Percentiles rank a stretch among this genome's conserved stretches.
Evolutionary conservation across 2,888 invertebrate genomes (phyloP).

Genomic region (Acronicta psi): DNA sequence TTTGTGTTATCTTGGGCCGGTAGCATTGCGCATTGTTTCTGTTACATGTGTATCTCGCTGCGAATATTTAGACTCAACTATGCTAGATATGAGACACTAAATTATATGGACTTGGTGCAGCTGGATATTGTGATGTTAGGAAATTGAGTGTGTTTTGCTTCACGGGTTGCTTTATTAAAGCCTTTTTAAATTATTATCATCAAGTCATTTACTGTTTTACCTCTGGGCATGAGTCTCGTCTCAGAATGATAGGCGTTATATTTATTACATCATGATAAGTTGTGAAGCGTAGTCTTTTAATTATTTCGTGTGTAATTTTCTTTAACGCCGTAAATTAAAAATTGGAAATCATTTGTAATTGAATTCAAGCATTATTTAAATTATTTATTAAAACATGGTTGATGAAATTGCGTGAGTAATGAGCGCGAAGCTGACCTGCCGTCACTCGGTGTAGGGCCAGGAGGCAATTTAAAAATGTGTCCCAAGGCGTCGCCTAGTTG

Average conservation of each 20-base stretch:
- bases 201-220: too few relatives aligned
- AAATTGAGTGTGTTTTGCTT: not conserved
- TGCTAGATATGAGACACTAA: constrained; percentile 22
- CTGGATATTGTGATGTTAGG: not conserved
- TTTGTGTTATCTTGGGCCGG: constrained; percentile 69
- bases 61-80: constrained; percentile 40
- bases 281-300: too few relatives aligned
- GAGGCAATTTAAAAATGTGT: constrained; percentile 86
- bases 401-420: constrained; percentile 56
- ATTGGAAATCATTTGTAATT: not conserved
- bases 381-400: constrained; percentile 48
- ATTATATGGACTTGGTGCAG: constrained; percentile 5
- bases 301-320: too few relatives aligned
- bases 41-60: constrained; percentile 50
- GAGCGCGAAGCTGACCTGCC: constrained; percentile 58
- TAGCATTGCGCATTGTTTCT: constrained; percentile 63
- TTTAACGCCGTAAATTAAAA: not conserved
- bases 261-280: too few relatives aligned
- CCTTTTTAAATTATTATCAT: too few relatives aligned
- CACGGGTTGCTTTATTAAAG: not conserved
- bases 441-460: constrained; percentile 69
- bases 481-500: constrained; percentile 78
- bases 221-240: too few relatives aligned
- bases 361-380: not conserved
- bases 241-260: too few relatives aligned